These are phyloP conservation scores for Nipponia nippon DNA, from an alignment of 2,113 vertebrate species.

Conservation along the genomic window DNA sequence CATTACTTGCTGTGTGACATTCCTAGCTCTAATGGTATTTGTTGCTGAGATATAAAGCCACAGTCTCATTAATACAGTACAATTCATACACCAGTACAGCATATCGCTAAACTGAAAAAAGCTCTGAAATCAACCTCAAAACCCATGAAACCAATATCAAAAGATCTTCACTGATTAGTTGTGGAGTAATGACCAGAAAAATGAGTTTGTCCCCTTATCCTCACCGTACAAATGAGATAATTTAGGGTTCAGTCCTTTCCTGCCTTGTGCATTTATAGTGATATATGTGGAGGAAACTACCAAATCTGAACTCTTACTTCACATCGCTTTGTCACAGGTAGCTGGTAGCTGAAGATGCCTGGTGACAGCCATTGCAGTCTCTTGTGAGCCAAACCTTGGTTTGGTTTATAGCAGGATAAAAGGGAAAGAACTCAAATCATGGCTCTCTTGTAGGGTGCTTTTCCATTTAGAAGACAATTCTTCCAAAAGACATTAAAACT, in stretches of 20 bases:
- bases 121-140: not conserved
- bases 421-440: not conserved
- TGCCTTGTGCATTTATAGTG: not conserved
- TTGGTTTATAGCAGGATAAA: not conserved
- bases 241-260: not conserved
- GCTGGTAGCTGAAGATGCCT: not conserved
- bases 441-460: not conserved
- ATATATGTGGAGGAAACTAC: not conserved
- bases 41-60: not conserved
- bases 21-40: not conserved
- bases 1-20: not conserved
- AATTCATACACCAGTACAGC: not conserved
- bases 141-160: not conserved
- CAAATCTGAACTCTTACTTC: not conserved
- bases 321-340: not conserved
- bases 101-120: not conserved
- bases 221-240: not conserved
- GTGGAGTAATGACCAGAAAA: not conserved
- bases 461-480: not conserved
- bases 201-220: not conserved
- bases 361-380: not conserved
- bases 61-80: not conserved
- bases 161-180: constrained; percentile 2
- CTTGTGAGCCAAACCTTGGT: not conserved
- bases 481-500: not conserved